A percentile compares a stretch with the other conserved stretches of the same genome.
phyloP scores from a whole-genome alignment of 2,113 vertebrate species.

The Mobula hypostoma region DNA sequence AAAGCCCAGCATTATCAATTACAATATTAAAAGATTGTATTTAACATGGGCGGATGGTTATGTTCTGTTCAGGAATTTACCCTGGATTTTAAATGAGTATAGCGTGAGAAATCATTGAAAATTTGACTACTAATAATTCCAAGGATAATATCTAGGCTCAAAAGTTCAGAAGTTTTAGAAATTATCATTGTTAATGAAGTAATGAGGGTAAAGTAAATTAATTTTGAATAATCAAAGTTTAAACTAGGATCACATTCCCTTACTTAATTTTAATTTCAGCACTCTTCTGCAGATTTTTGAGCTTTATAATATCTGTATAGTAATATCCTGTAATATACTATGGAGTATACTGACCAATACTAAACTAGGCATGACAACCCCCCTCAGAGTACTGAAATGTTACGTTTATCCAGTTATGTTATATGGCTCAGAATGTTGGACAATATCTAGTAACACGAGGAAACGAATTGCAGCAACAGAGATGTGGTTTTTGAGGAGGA shows the following conservation, averaged over 20 bases:
- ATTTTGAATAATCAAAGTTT: neutral
- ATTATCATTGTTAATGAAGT: neutral
- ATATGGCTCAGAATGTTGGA: no score
- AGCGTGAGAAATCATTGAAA: neutral
- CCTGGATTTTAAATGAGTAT: neutral
- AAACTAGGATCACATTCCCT: neutral
- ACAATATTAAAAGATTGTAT: neutral
- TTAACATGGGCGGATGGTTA: neutral
- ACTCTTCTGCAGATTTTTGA: neutral
- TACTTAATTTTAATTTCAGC: neutral
- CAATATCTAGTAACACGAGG: no score
- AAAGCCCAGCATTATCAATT: neutral
- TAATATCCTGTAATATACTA: no score
- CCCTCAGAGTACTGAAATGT: no score
- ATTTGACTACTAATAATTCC: neutral
- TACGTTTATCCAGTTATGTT: no score
- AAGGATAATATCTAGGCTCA: neutral
- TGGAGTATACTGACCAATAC: no score
- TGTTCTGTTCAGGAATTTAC: neutral
- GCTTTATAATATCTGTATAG: neutral
- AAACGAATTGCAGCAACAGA: no score
- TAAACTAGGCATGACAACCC: no score
- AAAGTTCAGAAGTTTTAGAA: neutral
- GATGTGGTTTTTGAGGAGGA: no score
- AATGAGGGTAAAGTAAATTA: neutral